Conservation (phyloP, 2,888 invertebrate species). For the Clostera curtula region DNA sequence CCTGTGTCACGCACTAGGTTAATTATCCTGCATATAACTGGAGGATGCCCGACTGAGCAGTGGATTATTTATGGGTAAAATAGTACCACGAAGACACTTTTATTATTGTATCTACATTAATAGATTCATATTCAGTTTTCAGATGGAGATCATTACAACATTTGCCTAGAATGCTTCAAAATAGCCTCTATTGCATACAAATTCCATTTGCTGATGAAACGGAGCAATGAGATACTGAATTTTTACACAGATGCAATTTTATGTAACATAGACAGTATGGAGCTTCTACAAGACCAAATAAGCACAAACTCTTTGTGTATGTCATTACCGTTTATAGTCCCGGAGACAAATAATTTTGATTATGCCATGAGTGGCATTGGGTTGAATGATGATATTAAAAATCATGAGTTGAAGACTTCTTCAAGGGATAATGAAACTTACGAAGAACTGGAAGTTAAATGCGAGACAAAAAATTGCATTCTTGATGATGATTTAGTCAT, state of each 20-base stretch:
- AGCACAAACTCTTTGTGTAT: slow-evolving; percentile 36
- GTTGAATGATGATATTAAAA: neutral
- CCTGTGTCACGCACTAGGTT: no score
- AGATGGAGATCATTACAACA: slow-evolving; percentile 34
- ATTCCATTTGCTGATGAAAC: slow-evolving; percentile 39
- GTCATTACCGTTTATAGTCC: slow-evolving; percentile 30
- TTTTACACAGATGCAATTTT: slow-evolving; percentile 41
- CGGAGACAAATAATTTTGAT: slow-evolving; percentile 27
- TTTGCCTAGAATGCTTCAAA: slow-evolving; percentile 48
- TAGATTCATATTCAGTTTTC: slow-evolving; percentile 36
- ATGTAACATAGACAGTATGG: slow-evolving; percentile 28
- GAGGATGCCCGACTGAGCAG: no score
- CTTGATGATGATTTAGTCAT: no score
- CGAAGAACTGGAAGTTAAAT: slow-evolving; percentile 3
- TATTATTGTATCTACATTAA: neutral
- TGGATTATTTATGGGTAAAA: no score
- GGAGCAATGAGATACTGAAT: slow-evolving; percentile 39
- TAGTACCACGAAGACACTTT: neutral
- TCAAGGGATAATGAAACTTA: no score
- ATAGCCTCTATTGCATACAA: slow-evolving; percentile 46
- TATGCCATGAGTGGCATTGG: slow-evolving; percentile 34
- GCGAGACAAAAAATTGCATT: no score
- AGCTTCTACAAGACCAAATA: slow-evolving; percentile 25
- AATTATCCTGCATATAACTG: no score
- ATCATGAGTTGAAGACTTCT: no score